Conservation (phyloP, 1,140 invertebrate species). For the Caenorhabditis remanei region DNA sequence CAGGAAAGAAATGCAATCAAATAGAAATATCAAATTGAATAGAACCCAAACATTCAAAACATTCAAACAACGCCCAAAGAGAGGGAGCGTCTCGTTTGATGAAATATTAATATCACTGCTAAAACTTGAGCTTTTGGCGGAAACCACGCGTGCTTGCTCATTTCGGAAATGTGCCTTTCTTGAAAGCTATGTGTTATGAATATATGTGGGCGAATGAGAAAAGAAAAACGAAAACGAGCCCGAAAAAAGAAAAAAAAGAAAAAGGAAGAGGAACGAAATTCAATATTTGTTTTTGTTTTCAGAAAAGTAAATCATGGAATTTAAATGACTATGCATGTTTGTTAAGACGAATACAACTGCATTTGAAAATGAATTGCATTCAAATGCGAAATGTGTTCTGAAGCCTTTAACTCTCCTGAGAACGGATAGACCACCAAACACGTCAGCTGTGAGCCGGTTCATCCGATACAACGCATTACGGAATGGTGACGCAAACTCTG, state of each 20-base stretch:
- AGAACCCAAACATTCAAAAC: neutral
- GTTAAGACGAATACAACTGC: neutral
- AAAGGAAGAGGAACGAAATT: constrained; percentile 43
- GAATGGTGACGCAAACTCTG: constrained; percentile 38
- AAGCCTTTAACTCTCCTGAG: neutral
- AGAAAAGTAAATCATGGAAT: neutral
- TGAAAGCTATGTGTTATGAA: constrained; percentile 35
- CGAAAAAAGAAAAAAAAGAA: neutral
- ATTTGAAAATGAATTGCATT: too few species aligned
- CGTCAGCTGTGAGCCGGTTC: constrained; percentile 49
- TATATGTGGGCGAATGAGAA: neutral
- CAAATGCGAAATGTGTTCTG: neutral
- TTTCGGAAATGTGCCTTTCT: constrained; percentile 43
- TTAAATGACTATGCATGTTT: neutral
- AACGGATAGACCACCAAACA: neutral
- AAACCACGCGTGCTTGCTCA: neutral
- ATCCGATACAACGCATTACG: constrained; percentile 25
- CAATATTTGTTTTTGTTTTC: constrained; percentile 52
- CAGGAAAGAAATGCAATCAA: neutral
- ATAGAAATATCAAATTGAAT: neutral
- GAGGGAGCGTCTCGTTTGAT: constrained; percentile 7
- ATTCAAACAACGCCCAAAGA: neutral
- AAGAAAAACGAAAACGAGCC: constrained; percentile 9
- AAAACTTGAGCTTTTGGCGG: constrained; percentile 2
- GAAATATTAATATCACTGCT: constrained; percentile 45